Evolutionary conservation across 2,888 invertebrate genomes (phyloP).

Genomic region (Brachycybe producta): DNA sequence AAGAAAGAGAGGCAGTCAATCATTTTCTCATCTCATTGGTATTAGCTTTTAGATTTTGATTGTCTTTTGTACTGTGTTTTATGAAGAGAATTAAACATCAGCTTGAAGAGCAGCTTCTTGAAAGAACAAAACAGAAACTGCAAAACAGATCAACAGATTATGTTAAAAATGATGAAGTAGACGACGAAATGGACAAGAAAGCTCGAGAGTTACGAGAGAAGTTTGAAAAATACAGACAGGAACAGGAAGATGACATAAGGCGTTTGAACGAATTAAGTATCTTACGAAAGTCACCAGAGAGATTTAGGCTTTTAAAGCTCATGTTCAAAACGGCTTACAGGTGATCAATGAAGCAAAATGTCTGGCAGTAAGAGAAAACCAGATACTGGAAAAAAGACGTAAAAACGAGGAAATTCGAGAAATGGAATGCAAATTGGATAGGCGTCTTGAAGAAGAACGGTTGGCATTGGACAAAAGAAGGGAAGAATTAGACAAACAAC

Average conservation of each 20-base stretch:
- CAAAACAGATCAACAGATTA: no score
- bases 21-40: no score
- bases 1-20: no score
- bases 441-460: neutral
- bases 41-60: neutral
- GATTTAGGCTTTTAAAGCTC: no score
- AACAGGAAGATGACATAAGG: conserved; percentile 9
- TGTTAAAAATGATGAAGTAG: no score
- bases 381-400: conserved; percentile 5
- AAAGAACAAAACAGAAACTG: no score
- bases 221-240: conserved; percentile 1
- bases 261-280: neutral
- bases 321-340: neutral
- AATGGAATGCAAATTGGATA: conserved; percentile 1
- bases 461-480: neutral
- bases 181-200: neutral
- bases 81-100: no score
- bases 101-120: no score
- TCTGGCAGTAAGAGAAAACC: conserved; percentile 2
- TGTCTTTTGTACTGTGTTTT: no score
- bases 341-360: conserved; percentile 5
- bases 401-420: neutral
- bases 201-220: neutral
- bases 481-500: neutral
- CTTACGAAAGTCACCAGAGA: neutral